Percentiles rank a stretch among this genome's conserved stretches.
Conservation (phyloP, 1,140 invertebrate genomes). For the Drosophila albomicans region DNA sequence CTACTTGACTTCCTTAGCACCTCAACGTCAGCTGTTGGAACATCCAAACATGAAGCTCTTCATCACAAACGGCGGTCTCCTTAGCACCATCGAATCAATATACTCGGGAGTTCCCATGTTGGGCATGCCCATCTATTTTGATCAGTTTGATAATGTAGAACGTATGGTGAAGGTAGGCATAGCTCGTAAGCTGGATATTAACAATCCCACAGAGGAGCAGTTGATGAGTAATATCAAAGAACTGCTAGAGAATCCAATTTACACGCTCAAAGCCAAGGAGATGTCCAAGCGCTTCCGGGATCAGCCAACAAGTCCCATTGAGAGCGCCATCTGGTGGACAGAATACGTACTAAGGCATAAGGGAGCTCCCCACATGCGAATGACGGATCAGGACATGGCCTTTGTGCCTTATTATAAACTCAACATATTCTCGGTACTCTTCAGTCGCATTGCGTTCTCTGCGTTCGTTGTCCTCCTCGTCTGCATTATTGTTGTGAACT, state of each 20-base stretch:
- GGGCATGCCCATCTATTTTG: conserved; percentile 54
- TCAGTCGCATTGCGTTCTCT: conserved; percentile 26
- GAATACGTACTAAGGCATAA: conserved; percentile 86
- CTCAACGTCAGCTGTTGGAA: conserved; percentile 85
- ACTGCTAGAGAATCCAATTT: conserved; percentile 27
- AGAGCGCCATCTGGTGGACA: conserved; percentile 87
- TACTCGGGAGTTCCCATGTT: conserved; percentile 47
- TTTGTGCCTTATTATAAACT: conserved; percentile 45
- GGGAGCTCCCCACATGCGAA: conserved; percentile 78
- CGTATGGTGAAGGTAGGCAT: conserved; percentile 86
- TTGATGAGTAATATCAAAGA: conserved; percentile 25
- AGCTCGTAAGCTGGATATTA: conserved; percentile 63
- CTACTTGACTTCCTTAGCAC: conserved; percentile 86
- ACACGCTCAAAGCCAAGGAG: conserved; percentile 44
- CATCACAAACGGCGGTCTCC: conserved; percentile 52
- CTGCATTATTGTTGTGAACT: neutral
- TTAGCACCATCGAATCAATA: conserved; percentile 52
- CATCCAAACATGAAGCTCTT: conserved; percentile 56
- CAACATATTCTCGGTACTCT: conserved; percentile 9
- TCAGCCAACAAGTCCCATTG: conserved; percentile 85
- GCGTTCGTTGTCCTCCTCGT: conserved; percentile 20
- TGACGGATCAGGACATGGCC: conserved; percentile 59
- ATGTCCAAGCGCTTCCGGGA: conserved; percentile 86
- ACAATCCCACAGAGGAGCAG: conserved; percentile 9
- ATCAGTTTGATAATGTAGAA: conserved; percentile 54